These are phyloP conservation scores for Menidia beryllina DNA, from an alignment of 2,113 vertebrate species.

Conservation along the genomic window DNA sequence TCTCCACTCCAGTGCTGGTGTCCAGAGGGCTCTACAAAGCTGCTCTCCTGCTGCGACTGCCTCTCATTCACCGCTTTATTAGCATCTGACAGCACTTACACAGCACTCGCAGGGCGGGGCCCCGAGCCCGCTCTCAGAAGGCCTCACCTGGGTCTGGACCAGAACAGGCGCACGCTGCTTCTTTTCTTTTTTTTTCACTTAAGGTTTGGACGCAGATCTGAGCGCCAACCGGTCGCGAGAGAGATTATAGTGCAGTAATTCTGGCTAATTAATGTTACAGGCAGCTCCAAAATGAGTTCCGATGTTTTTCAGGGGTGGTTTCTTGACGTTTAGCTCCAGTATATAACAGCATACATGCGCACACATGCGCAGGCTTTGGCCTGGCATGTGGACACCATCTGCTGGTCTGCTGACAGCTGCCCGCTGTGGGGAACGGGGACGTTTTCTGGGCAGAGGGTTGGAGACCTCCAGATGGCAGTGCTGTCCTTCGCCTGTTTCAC, in stretches of 20 bases:
- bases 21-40: conserved; percentile 8
- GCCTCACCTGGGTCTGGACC: conserved; percentile 23
- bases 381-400: conserved; percentile 39
- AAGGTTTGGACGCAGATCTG: conserved; percentile 69
- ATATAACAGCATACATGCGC: too few relatives aligned
- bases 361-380: conserved; percentile 17
- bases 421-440: neutral
- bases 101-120: conserved; percentile 50
- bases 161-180: conserved; percentile 32
- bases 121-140: conserved; percentile 31
- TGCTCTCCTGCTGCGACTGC: conserved; percentile 25
- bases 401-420: conserved; percentile 36
- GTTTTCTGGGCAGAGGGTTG: conserved; percentile 7
- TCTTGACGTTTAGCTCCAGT: conserved; percentile 57
- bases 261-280: conserved; percentile 59
- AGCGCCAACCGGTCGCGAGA: conserved; percentile 29
- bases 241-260: conserved; percentile 63
- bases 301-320: conserved; percentile 46
- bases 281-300: conserved; percentile 57
- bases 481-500: conserved; percentile 17
- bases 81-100: conserved; percentile 76
- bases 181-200: too few relatives aligned
- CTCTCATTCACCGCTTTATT: conserved; percentile 51
- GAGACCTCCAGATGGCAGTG: conserved; percentile 59
- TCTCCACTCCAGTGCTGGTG: neutral